Conservation (phyloP, 2,888 invertebrate species). For the Masnerella sp. region DNA sequence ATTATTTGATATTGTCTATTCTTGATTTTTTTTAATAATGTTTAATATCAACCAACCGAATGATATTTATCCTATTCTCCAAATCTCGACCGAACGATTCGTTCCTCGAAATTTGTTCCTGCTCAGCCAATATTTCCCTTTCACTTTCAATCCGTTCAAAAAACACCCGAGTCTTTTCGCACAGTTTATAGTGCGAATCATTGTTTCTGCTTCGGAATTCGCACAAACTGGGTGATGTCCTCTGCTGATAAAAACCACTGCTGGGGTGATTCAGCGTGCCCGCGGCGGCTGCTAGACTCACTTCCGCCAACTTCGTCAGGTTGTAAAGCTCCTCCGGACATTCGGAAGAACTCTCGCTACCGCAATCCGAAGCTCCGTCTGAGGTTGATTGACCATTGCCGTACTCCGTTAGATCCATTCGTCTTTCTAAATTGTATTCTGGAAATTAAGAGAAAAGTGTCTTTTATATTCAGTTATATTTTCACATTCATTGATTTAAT, state of each 20-base stretch:
- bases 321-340: slow-evolving; percentile 85
- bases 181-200: slow-evolving; percentile 57
- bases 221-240: slow-evolving; percentile 60
- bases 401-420: slow-evolving; percentile 71
- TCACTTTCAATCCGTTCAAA: slow-evolving; percentile 73
- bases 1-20: too few species aligned
- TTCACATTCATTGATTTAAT: too few species aligned
- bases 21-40: too few species aligned
- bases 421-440: slow-evolving; percentile 73
- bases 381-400: slow-evolving; percentile 73
- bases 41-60: slow-evolving; percentile 36
- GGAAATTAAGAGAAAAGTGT: background rate
- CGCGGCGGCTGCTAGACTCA: slow-evolving; percentile 83
- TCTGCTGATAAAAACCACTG: slow-evolving; percentile 68
- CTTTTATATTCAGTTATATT: background rate
- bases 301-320: slow-evolving; percentile 86
- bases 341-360: slow-evolving; percentile 75
- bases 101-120: slow-evolving; percentile 52
- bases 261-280: slow-evolving; percentile 79
- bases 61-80: slow-evolving; percentile 30
- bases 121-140: slow-evolving; percentile 68
- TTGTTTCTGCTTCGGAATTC: slow-evolving; percentile 29
- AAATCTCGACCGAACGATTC: slow-evolving; percentile 23
- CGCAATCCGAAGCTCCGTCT: slow-evolving; percentile 76
- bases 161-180: slow-evolving; percentile 70